A percentile compares a stretch with the other conserved stretches of the same genome.
Evolutionary conservation across 2,888 invertebrate species (phyloP).

Genomic region (Drosophila algonquin): DNA sequence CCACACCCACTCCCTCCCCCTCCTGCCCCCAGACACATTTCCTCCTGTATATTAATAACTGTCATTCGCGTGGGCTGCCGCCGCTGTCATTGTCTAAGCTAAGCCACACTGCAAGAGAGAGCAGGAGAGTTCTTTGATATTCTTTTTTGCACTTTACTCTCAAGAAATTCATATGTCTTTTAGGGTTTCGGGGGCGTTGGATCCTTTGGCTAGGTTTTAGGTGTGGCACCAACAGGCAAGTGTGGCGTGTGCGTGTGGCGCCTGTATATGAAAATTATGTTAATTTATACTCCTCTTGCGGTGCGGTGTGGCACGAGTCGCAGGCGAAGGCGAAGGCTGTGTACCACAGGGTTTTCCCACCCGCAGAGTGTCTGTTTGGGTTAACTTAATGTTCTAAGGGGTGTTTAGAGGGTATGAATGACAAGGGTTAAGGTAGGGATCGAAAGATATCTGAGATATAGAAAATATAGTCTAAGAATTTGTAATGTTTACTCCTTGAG

Average conservation of each 20-base stretch:
- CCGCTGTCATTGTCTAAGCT: conserved; percentile 21
- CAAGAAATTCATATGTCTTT: conserved; percentile 39
- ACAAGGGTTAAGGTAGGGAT: background rate
- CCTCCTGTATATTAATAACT: conserved; percentile 68
- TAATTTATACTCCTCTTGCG: conserved; percentile 59
- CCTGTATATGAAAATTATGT: conserved; percentile 71
- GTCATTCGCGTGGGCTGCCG: conserved; percentile 53
- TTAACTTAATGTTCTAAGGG: conserved; percentile 24
- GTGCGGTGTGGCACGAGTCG: conserved; percentile 21
- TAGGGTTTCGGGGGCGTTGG: conserved; percentile 15
- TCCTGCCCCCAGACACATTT: conserved; percentile 12
- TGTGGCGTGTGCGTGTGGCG: conserved; percentile 43
- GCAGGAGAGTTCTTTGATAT: conserved; percentile 54
- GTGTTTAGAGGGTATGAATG: background rate
- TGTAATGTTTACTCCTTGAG: too few relatives aligned
- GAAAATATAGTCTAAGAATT: too few relatives aligned
- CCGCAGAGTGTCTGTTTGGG: conserved; percentile 20
- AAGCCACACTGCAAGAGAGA: background rate
- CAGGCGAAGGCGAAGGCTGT: background rate
- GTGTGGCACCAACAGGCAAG: conserved; percentile 49
- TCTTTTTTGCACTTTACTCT: conserved; percentile 19
- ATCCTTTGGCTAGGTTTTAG: conserved; percentile 36
- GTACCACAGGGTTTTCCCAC: conserved; percentile 11
- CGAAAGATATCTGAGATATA: too few relatives aligned
- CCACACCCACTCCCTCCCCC: conserved; percentile 16